Base-by-base conservation (phyloP, 1,140 invertebrate species). In the Eurytemora carolleeae region DNA sequence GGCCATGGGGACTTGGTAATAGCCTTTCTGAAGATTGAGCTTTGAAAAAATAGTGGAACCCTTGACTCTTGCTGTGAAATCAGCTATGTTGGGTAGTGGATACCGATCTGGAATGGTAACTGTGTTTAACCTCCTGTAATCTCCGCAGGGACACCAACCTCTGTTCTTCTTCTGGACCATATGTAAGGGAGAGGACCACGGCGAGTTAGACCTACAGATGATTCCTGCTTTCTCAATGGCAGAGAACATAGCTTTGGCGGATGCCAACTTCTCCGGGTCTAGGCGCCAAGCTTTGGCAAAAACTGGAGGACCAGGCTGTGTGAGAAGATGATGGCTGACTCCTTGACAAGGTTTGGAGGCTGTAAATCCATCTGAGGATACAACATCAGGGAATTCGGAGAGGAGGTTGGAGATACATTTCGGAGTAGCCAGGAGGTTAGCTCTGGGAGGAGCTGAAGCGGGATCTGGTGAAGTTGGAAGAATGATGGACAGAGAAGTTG, bases 91-190 rank as follows among this genome's bases (percentile, higher is more conserved):
- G 1, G 69, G 66, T n/a, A 69, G 18, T 1, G 65, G 67, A 55
- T 68, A 70, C 2, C 24, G 65, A 63, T 70, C 68, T 20, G 59
- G 58, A 20, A 55, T 59, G 7, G 69, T 71, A 2, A 61, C 22
- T 2, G 31, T 21, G 58, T 71, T 72, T 2, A 71, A 61, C 2
- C 18, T n/a, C 54, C 66, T 59, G 57, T 66, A 71, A 55, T 71
- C 69, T 3, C 67, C 66, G 19, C 62, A 63, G 18, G 63, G 61
- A 16, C 69, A 15, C 58, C 63, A 66, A 25, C 66, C 56, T 17
- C 63, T 64, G 24, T 59, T 55, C 54, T 66, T 66, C 55, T 70
- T 68, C 1, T 58, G 53, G 2, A 70, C 65, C 25, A 71, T 59
- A 20, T 68, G 68, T 15, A 68, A 58, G 15, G 69, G 68, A n/a